Conservation (phyloP, 2,113 vertebrate genomes). For the Centrocercus urophasianus region DNA sequence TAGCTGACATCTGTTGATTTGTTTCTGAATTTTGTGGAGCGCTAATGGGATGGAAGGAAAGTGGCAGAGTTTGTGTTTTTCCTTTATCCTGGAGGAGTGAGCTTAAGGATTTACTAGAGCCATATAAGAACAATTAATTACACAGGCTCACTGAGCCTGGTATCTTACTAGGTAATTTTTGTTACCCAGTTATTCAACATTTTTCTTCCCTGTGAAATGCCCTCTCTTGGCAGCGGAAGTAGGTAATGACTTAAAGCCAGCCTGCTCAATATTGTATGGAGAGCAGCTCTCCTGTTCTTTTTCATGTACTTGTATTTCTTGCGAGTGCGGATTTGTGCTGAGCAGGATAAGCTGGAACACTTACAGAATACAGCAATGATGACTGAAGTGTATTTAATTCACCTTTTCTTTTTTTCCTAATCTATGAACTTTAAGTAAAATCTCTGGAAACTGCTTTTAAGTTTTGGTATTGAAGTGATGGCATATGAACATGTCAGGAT, state of each 20-base stretch:
- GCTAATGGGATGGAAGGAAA: not conserved
- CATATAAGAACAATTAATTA: not conserved
- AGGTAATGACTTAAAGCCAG: not conserved
- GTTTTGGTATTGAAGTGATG: not conserved
- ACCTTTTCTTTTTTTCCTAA: not conserved
- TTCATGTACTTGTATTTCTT: rapidly evolving
- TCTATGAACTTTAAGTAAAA: not conserved
- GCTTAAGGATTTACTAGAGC: conserved; percentile 14
- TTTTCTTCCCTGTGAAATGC: not conserved
- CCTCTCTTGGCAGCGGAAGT: not conserved
- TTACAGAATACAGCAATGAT: no score
- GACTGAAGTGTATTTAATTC: not conserved
- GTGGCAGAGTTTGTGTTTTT: not conserved
- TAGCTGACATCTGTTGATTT: not conserved
- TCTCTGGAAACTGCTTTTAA: not conserved
- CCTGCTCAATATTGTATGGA: not conserved
- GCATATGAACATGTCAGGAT: not conserved
- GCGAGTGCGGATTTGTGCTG: not conserved
- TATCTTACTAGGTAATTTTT: not conserved
- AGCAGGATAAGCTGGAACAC: not conserved
- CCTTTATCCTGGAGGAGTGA: not conserved
- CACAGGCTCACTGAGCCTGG: not conserved
- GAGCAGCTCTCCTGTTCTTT: not conserved
- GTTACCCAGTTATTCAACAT: not conserved
- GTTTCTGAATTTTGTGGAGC: not conserved